phyloP scores from a whole-genome alignment of 2,113 vertebrate species.

The Ceyx melanurus region DNA sequence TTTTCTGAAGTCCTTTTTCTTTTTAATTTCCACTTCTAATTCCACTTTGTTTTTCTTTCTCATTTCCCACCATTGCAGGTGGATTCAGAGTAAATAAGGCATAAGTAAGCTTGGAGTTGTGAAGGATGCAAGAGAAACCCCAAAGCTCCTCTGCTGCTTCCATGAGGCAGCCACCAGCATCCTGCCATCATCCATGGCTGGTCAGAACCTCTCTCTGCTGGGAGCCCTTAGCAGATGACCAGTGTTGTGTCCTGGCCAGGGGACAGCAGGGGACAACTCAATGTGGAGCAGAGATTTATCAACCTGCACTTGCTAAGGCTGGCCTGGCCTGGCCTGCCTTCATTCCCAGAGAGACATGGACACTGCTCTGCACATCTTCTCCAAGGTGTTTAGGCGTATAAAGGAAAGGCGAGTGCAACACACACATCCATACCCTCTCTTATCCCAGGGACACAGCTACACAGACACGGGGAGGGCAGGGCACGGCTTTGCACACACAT shows the following conservation, averaged over 20 bases:
- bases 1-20: not conserved
- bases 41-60: too few species aligned
- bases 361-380: accelerated
- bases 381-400: not conserved
- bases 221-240: not conserved
- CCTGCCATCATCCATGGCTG: accelerated
- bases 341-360: not conserved
- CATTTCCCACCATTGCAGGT: not conserved
- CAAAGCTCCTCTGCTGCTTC: not conserved
- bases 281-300: not conserved
- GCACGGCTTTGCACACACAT: not conserved
- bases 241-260: accelerated
- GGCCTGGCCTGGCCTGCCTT: not conserved
- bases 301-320: not conserved
- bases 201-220: not conserved
- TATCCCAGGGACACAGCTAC: not conserved
- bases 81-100: not conserved
- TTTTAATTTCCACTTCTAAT: not conserved
- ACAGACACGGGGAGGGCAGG: not conserved
- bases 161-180: not conserved
- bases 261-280: not conserved
- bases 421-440: not conserved
- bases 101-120: not conserved
- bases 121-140: not conserved
- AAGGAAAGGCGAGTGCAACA: not conserved